A percentile compares a stretch with the other conserved stretches of the same genome.
phyloP scores from a whole-genome alignment of 2,113 vertebrate genomes.

The Orcinus orca region DNA sequence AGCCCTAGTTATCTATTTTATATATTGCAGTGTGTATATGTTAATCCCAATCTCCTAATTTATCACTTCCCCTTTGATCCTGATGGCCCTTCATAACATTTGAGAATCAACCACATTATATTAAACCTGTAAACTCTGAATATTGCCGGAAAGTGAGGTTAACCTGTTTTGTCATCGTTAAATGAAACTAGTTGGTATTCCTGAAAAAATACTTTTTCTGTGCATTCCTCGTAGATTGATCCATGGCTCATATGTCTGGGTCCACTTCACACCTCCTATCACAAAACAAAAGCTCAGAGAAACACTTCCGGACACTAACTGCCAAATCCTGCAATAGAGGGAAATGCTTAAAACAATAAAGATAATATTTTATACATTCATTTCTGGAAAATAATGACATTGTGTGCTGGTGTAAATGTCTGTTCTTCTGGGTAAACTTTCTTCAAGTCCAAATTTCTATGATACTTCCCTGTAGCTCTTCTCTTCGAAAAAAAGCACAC shows the following conservation, averaged over 20 bases:
- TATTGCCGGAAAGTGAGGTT: background rate
- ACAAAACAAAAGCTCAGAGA: background rate
- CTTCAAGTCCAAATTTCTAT: background rate
- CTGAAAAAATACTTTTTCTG: background rate
- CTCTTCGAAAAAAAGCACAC: background rate
- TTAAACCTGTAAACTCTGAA: background rate
- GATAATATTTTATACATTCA: background rate
- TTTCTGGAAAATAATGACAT: background rate
- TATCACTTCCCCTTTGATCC: background rate
- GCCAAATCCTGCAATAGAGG: background rate
- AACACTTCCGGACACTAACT: background rate
- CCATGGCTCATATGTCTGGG: background rate
- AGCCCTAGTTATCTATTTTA: background rate
- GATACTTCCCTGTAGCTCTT: background rate
- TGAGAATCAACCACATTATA: background rate
- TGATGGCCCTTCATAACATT: background rate
- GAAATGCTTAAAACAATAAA: background rate
- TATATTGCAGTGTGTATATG: background rate
- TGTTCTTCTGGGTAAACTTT: background rate
- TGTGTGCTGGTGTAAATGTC: background rate
- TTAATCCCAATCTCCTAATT: background rate
- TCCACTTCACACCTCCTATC: background rate
- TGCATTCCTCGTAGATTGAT: background rate
- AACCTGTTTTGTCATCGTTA: background rate
- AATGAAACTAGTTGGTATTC: background rate